Base-by-base conservation (phyloP, 2,113 vertebrate species). In the Misgurnus mizolepis region DNA sequence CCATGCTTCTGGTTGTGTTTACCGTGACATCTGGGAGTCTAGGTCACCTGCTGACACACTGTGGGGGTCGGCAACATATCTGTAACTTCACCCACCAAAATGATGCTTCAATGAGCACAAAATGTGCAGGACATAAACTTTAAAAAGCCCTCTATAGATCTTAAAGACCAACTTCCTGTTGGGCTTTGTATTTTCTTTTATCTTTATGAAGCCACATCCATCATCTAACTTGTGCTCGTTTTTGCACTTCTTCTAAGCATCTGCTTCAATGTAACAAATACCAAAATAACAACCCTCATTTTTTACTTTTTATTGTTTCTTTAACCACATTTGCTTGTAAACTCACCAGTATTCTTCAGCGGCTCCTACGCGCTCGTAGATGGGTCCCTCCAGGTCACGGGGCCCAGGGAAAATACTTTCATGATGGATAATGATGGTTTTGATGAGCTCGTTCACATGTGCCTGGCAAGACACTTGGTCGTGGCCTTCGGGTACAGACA, bases 401-500 rank as follows among this genome's bases (percentile, higher is more conserved):
- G 85, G 89, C 10, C 91, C 95, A 0, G 96, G 96, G 89, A 99
- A 98, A 93, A 98, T 95, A 87, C 87, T 93, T 88, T 97, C 95
- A 3, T 99, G 96, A 65, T 98, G 96, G 89, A 99, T 98, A 91
- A 99, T 99, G 92, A 99, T 99, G 66, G 97, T 98, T 93, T 99
- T 99, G 88, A 99, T 98, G 84, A 99, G 84, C 81, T 99, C 98
- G 3, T 99, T 99, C 90, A 99, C 96, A 15, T 99, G 98, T 64
- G 98, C 96, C 92, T 99, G 97, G 92, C 96, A 98, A 22, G 98
- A 97, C 68, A 99, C 98, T 90, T 99, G 98, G 91, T 99, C 98
- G 0, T 97, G 92, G 64, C 95, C 95, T 87, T 98, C 98, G 0
- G 98, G 98, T 74, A 98, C 97, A 0, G 96, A 97, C 97, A 99